Conservation (phyloP, 1,140 invertebrate genomes). For the Andrena cerasifolii region DNA sequence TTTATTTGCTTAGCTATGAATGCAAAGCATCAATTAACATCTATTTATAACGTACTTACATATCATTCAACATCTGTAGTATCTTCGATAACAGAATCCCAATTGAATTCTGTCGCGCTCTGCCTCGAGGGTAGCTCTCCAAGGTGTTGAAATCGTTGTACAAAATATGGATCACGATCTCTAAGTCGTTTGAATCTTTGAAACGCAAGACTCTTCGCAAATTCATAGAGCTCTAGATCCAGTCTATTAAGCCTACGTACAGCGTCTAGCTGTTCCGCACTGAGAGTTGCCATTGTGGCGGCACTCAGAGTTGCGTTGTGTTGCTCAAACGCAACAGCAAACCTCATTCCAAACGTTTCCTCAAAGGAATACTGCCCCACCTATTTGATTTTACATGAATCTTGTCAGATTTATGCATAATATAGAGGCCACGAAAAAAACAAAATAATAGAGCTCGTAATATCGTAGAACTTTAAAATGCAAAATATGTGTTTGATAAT, state of each 20-base stretch:
- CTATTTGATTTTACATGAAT: slow-evolving; percentile 73
- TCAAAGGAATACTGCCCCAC: slow-evolving; percentile 98
- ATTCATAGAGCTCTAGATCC: slow-evolving; percentile 97
- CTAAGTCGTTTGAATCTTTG: slow-evolving; percentile 91
- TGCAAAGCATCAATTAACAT: slow-evolving; percentile 39
- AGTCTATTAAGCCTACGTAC: slow-evolving; percentile 93
- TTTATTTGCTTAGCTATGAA: slow-evolving; percentile 27
- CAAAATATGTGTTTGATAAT: neutral
- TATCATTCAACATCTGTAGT: slow-evolving; percentile 82
- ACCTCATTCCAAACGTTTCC: slow-evolving; percentile 96
- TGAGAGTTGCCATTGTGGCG: slow-evolving; percentile 88
- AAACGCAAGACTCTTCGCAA: slow-evolving; percentile 94
- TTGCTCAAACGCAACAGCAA: slow-evolving; percentile 93
- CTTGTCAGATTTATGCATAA: slow-evolving; percentile 1
- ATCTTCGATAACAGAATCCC: slow-evolving; percentile 91
- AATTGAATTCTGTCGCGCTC: slow-evolving; percentile 91
- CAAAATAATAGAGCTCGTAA: neutral
- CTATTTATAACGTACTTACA: slow-evolving; percentile 54
- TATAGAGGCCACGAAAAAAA: slow-evolving; percentile 3
- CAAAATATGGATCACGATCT: slow-evolving; percentile 90
- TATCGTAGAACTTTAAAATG: neutral
- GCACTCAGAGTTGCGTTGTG: slow-evolving; percentile 94
- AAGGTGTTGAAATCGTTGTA: slow-evolving; percentile 90
- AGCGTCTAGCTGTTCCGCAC: slow-evolving; percentile 87
- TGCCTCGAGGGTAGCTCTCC: slow-evolving; percentile 88